Evolutionary conservation across 2,888 invertebrate species (phyloP).

Genomic region (Drosophila rellima): DNA sequence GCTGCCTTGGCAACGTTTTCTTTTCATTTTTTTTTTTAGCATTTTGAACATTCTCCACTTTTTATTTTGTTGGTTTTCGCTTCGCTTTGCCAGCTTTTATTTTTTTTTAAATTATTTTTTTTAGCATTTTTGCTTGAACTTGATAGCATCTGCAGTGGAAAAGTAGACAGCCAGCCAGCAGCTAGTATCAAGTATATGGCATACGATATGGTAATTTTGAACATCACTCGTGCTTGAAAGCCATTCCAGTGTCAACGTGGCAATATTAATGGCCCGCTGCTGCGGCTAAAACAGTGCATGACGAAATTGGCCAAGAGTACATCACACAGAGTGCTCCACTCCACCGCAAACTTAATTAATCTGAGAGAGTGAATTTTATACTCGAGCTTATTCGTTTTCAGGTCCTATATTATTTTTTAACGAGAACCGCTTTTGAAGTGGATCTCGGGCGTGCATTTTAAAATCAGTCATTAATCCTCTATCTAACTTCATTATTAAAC

Average conservation of each 20-base stretch:
- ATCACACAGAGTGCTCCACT: not conserved
- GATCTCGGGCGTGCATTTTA: no score
- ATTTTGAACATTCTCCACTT: slow-evolving; percentile 8
- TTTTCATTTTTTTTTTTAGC: slow-evolving; percentile 13
- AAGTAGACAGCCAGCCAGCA: slow-evolving; percentile 15
- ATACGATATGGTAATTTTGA: slow-evolving; percentile 61
- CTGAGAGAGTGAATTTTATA: not conserved
- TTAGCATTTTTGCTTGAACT: slow-evolving; percentile 38
- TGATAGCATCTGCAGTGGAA: slow-evolving; percentile 42
- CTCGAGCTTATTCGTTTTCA: not conserved
- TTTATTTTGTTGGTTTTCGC: slow-evolving; percentile 14
- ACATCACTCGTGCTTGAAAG: slow-evolving; percentile 58
- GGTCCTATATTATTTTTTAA: not conserved
- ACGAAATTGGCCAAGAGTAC: slow-evolving; percentile 4
- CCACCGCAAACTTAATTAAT: slow-evolving; percentile 30
- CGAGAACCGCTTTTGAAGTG: not conserved
- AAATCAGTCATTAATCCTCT: no score
- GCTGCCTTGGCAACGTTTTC: slow-evolving; percentile 52
- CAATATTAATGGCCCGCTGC: slow-evolving; percentile 24
- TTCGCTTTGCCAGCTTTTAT: slow-evolving; percentile 1
- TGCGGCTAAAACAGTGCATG: slow-evolving; percentile 11
- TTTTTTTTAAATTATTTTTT: slow-evolving; percentile 32
- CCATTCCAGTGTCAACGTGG: slow-evolving; percentile 33
- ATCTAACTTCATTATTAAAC: no score
- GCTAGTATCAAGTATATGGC: slow-evolving; percentile 24